Percentiles rank a stretch among this genome's conserved stretches.
These are phyloP conservation scores for Tupaia tana DNA, from an alignment of 2,113 vertebrate genomes.

Conservation along the genomic window DNA sequence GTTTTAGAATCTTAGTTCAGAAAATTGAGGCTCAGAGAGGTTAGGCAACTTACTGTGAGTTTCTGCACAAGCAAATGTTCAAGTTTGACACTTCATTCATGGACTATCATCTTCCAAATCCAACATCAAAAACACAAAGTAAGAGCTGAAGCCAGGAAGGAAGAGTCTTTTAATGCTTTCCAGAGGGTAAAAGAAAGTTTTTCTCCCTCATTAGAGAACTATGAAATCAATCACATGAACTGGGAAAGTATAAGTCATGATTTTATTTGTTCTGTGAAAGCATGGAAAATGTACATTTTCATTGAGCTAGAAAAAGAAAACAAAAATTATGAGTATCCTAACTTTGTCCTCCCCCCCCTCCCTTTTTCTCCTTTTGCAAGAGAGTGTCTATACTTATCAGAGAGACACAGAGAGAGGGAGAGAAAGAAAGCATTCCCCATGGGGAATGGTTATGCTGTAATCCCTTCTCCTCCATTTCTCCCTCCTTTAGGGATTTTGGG, in stretches of 20 bases:
- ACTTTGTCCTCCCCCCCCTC: neutral
- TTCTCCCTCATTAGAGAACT: neutral
- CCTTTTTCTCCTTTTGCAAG: too few species aligned
- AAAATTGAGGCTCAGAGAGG: neutral
- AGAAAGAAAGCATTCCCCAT: too few species aligned
- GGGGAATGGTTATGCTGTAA: too few species aligned
- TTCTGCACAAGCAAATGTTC: constrained; percentile 10
- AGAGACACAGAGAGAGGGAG: too few species aligned
- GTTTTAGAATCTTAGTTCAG: neutral
- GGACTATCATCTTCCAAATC: neutral
- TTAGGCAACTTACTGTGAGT: neutral
- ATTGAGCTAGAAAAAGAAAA: constrained; percentile 34
- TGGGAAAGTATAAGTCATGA: constrained; percentile 4
- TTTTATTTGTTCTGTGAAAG: constrained; percentile 28
- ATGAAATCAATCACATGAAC: constrained; percentile 31
- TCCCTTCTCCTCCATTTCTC: too few species aligned
- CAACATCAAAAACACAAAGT: neutral
- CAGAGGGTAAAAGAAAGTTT: neutral
- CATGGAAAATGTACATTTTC: constrained; percentile 22
- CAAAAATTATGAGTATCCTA: neutral
- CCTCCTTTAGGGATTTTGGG: too few species aligned
- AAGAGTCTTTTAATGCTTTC: constrained; percentile 15
- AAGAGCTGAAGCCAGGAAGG: neutral
- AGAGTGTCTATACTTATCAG: too few species aligned
- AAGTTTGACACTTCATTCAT: neutral